Percentiles rank a stretch among this genome's conserved stretches.
Conservation (phyloP, 2,888 invertebrate genomes). For the Amblyteles armatorius region DNA sequence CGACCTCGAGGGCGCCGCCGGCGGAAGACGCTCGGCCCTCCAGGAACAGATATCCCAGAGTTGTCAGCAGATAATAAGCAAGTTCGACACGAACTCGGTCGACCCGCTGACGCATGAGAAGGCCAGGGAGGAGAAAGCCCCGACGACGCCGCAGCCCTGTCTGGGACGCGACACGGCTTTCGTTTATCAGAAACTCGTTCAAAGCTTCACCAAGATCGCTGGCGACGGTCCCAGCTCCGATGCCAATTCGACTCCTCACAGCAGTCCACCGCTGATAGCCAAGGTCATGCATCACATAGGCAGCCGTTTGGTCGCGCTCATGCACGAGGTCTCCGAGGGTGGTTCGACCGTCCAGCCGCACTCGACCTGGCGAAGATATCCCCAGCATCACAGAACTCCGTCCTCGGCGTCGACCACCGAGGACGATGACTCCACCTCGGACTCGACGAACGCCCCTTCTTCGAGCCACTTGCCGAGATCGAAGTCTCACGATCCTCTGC, state of each 20-base stretch:
- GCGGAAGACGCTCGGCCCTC: constrained; percentile 88
- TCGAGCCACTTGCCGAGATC: constrained; percentile 88
- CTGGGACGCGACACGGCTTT: constrained; percentile 91
- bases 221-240: constrained; percentile 86
- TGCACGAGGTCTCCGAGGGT: constrained; percentile 96
- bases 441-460: constrained; percentile 86
- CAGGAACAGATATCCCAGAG: constrained; percentile 95
- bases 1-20: constrained; percentile 90
- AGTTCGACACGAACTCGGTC: constrained; percentile 88
- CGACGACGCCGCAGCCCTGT: constrained; percentile 84
- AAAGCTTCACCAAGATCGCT: constrained; percentile 93
- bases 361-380: constrained; percentile 87
- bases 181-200: constrained; percentile 94
- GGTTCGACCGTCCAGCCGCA: constrained; percentile 84
- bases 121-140: constrained; percentile 75
- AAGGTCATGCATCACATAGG: constrained; percentile 97
- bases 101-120: constrained; percentile 85
- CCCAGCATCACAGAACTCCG: constrained; percentile 87
- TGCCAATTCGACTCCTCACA: constrained; percentile 86
- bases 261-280: constrained; percentile 93
- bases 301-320: constrained; percentile 93
- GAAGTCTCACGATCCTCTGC: constrained; percentile 92
- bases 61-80: constrained; percentile 94
- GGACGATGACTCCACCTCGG: constrained; percentile 91
- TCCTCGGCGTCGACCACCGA: constrained; percentile 88